Evolutionary conservation across 2,888 invertebrate genomes (phyloP).

Genomic region (Lithophane ornitopus): DNA sequence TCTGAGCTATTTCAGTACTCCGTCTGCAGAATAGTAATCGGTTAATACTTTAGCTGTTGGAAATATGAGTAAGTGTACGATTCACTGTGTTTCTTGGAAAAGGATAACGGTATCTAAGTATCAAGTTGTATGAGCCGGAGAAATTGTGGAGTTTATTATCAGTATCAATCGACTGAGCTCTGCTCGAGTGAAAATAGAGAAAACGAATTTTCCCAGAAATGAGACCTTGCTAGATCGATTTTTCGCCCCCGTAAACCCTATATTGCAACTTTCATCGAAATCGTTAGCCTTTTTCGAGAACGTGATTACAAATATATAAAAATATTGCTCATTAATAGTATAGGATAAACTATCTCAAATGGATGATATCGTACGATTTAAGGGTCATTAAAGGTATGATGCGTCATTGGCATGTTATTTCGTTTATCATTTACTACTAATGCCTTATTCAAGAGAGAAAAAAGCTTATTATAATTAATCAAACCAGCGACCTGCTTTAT

Average conservation of each 20-base stretch:
- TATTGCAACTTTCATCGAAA: too few species aligned
- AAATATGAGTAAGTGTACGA: constrained; percentile 4
- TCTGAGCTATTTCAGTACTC: constrained; percentile 4
- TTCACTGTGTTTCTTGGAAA: neutral
- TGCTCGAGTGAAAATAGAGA: too few species aligned
- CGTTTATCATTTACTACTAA: neutral
- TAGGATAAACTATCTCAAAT: neutral
- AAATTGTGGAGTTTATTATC: constrained; percentile 5
- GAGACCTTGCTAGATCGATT: too few species aligned
- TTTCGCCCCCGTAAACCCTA: too few species aligned
- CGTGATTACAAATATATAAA: too few species aligned
- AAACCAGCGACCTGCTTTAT: neutral
- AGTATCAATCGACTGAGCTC: too few species aligned
- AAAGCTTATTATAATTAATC: neutral
- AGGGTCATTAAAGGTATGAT: neutral
- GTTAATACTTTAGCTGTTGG: neutral
- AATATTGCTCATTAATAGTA: neutral
- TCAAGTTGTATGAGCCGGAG: neutral
- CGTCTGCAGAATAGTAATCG: constrained; percentile 13
- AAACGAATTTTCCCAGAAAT: too few species aligned
- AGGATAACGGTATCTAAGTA: constrained; percentile 4
- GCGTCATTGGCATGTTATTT: neutral
- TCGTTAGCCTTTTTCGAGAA: too few species aligned
- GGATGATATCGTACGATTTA: neutral
- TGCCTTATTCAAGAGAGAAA: neutral